A percentile compares a stretch with the other conserved stretches of the same genome.
Conservation (phyloP, 2,888 invertebrate genomes). For the Neocrepidodera transversa region DNA sequence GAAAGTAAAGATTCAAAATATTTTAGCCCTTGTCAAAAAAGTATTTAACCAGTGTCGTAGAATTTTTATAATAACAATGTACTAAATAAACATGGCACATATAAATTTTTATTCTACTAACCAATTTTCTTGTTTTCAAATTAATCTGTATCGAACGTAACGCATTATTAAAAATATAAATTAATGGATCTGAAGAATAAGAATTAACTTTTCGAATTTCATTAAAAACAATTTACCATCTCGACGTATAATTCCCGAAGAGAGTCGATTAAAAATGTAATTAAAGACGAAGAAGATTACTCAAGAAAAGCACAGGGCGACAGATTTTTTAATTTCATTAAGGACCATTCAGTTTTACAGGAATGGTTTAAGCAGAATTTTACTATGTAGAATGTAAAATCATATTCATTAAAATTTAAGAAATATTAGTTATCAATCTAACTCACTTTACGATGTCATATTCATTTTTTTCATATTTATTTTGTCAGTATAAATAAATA, state of each 20-base stretch:
- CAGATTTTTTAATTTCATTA: constrained; percentile 53
- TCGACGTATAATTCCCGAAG: constrained; percentile 36
- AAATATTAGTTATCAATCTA: too few relatives aligned
- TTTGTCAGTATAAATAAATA: too few relatives aligned
- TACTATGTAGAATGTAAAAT: too few relatives aligned
- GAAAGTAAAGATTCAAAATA: too few relatives aligned
- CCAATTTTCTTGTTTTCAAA: background rate
- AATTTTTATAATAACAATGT: too few relatives aligned
- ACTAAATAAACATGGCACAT: too few relatives aligned
- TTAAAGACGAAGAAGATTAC: constrained; percentile 49
- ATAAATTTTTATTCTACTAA: too few relatives aligned
- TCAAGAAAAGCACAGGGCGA: constrained; percentile 43
- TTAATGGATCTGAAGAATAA: constrained; percentile 19
- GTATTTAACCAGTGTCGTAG: too few relatives aligned
- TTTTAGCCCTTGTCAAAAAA: too few relatives aligned
- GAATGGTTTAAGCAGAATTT: constrained; percentile 9
- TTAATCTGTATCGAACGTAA: background rate
- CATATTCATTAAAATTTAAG: too few relatives aligned
- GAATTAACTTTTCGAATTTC: constrained; percentile 35
- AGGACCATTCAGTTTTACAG: constrained; percentile 39
- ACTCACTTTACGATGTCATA: too few relatives aligned
- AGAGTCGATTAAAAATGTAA: constrained; percentile 51
- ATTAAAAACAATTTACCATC: constrained; percentile 41
- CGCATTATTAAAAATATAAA: constrained; percentile 20
- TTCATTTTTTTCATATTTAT: too few relatives aligned